Evolutionary conservation across 1,140 invertebrate species (phyloP).

Genomic region (Centruroides sculpturatus): DNA sequence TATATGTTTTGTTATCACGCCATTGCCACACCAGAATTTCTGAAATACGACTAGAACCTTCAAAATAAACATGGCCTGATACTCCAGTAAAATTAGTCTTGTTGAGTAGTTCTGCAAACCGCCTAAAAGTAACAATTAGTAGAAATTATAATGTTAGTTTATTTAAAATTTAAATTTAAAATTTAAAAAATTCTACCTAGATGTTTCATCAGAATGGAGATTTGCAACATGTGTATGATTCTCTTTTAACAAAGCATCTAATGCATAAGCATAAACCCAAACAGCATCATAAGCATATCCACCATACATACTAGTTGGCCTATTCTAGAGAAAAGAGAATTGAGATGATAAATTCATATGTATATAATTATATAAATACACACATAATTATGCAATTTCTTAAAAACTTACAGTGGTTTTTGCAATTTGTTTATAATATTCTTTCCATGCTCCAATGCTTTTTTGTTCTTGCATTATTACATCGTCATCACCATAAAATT

Average conservation of each 20-base stretch:
- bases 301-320: slow-evolving; percentile 38
- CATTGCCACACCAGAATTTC: slow-evolving; percentile 56
- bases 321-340: background rate
- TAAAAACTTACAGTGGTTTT: slow-evolving; percentile 7
- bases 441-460: slow-evolving; percentile 28
- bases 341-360: too few species aligned
- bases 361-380: too few species aligned
- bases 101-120: slow-evolving; percentile 32
- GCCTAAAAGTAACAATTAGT: slow-evolving; percentile 22
- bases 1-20: slow-evolving; percentile 35
- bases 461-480: slow-evolving; percentile 44
- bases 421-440: background rate
- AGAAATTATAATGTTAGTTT: too few species aligned
- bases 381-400: background rate
- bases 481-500: slow-evolving; percentile 45
- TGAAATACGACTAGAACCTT: slow-evolving; percentile 48
- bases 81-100: slow-evolving; percentile 56
- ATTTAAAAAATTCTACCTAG: slow-evolving; percentile 29
- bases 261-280: slow-evolving; percentile 61
- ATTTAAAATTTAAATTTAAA: background rate
- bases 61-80: slow-evolving; percentile 56
- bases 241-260: slow-evolving; percentile 44
- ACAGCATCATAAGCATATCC: slow-evolving; percentile 69
- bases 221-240: slow-evolving; percentile 41
- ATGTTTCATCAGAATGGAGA: slow-evolving; percentile 41